These are phyloP conservation scores for Lepeophtheirus salmonis DNA, from an alignment of 1,140 invertebrate species.

Conservation along the genomic window DNA sequence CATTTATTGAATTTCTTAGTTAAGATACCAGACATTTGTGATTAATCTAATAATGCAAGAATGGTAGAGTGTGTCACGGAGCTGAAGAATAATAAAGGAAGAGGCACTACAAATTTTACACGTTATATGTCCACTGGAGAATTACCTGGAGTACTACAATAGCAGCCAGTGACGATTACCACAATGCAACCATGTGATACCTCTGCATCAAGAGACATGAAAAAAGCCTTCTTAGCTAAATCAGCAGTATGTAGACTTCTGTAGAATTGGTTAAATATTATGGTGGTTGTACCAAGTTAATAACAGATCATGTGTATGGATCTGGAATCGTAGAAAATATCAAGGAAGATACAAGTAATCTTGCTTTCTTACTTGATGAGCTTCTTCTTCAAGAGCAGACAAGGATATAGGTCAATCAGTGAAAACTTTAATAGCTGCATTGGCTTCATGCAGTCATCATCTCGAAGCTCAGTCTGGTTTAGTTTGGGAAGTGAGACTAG, in stretches of 20 bases:
- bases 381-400: constrained; percentile 48
- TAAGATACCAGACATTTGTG: constrained; percentile 20
- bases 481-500: constrained; percentile 35
- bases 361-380: constrained; percentile 60
- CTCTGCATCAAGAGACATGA: too few relatives aligned
- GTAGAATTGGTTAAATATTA: constrained; percentile 62
- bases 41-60: neutral
- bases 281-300: constrained; percentile 47
- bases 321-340: constrained; percentile 26
- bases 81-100: neutral
- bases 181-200: neutral
- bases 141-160: neutral
- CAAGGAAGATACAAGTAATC: constrained; percentile 42
- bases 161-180: neutral
- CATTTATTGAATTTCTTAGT: constrained; percentile 45
- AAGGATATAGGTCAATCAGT: constrained; percentile 53
- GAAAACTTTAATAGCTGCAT: constrained; percentile 51
- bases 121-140: neutral
- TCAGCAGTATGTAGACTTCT: constrained; percentile 55
- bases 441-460: constrained; percentile 65
- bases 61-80: neutral
- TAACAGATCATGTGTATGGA: constrained; percentile 50
- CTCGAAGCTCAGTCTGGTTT: constrained; percentile 40
- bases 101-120: too few relatives aligned
- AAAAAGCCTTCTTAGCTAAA: constrained; percentile 50